Evolutionary conservation across 2,888 invertebrate genomes (phyloP), one percentile per base, ranked within the genome.

Genomic region (Ashinkailepas kermadecensis): DNA sequence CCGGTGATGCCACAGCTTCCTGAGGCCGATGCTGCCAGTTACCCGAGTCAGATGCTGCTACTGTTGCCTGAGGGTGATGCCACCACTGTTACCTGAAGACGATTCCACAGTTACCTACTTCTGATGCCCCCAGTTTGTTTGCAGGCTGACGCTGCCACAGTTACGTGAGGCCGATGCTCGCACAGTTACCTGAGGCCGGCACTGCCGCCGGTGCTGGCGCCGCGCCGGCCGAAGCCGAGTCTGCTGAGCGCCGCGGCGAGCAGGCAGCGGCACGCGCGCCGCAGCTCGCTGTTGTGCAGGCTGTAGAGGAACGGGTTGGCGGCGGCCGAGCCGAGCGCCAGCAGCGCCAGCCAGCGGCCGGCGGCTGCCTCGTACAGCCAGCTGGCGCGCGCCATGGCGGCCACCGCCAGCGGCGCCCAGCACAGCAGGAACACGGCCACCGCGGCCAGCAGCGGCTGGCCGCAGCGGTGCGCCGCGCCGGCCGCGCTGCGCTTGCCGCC

Each of bases 301-400:
- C 91, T 91, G 86, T 92, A 92, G 65, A 91, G 89, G 91, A 91
- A 91, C 0, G 92, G 91, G 86, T 92, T 91, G 82, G 90, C 87
- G 11, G 91, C 74, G 10, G 74, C 74, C 54, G 74, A 74, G 74
- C 56, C 21, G 54, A 56, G 15, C 90, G 85, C 90, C 90, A 86
- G 90, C 90, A 9, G 89, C 88, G 79, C 91, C 87, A 23, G 91
- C 90, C 4, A 91, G 90, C 21, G 91, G 87, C 8, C 90, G 89
- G 65, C 91, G 86, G 86, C 90, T 90, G 25, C 59, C 59, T 10
- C 90, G 88, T 78, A 84, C 84, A 39, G 89, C 87, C 12, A 91
- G 86, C 56, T 10, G 74, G 90, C 89, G 82, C 88, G 87, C 9
- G 89, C 89, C 21, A 74, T 21, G 8, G 39, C 84, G 78, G 85